Base-by-base conservation (phyloP, 2,113 vertebrate genomes). In the Oriolus oriolus region DNA sequence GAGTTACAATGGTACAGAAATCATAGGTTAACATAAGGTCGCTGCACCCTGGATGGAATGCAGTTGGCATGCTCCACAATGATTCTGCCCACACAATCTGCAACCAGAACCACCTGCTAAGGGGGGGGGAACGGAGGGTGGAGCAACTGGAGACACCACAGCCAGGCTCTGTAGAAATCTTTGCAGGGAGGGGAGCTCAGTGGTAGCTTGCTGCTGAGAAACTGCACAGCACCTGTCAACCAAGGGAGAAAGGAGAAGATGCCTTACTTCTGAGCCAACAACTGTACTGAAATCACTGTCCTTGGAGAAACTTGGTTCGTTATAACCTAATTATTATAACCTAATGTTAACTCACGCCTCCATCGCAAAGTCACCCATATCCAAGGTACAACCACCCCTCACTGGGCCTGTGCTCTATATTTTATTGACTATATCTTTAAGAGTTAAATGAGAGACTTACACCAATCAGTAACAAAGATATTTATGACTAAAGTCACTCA, bases 61-160 rank as follows among this genome's bases (percentile, higher is more conserved):
- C 0, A 0, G 53, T 6, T 52, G 53, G 71, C 27, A 23, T 18
- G 19, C 28, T 61, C 27, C 47, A 20, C 0, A 1, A 13, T 45
- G 45, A 20, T n/a, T 87, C 39, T 39, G 18, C 54, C 33, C 45
- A 27, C 57, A 53, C 15, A 28, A 0, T 11, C 47, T 78, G 54
- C 28, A 69, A n/a, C 15, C 18, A 68, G 33, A 52, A 60, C 45
- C 45, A 69, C 64, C 54, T 78, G 33, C 54, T 61, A 13, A 53
- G 39, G 54, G 37, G 33, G 33, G 23, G 45, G 12, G 33, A 87
- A 28, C 1, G 3, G 45, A 53, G 45, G 22, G 22, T 44, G 45
- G 39, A 15, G 63, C 14, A 22, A 15, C 44, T 69, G 84, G 63
- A 61, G 64, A 61, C 73, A 53, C 27, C 54, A 53, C 37, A 69